Base-by-base conservation (phyloP, 2,113 vertebrate species). In the Chloropsis cyanopogon region DNA sequence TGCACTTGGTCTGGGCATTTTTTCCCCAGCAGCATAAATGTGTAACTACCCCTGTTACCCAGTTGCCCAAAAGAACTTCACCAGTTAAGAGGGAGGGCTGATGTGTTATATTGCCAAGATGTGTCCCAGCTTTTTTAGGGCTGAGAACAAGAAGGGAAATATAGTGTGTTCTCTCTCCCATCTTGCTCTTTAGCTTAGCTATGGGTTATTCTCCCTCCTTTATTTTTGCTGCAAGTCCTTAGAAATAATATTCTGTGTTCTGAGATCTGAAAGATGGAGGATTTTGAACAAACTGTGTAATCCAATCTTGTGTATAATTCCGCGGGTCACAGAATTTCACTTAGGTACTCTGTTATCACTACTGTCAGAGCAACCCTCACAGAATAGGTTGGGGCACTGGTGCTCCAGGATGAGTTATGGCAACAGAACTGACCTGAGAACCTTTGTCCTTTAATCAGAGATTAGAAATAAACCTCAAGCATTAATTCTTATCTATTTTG, bases 41-140 rank as follows among this genome's bases (percentile, higher is more conserved):
- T 23, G 39, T 9, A 59, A 26, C 23, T 57, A 41, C 5, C 3
- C 17, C 21, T 31, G 16, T 29, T 63, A 29, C 11, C 18, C 28
- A 72, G 20, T 6, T 72, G 22, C 46, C 22, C 35, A 47, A 82
- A 83, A 66, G 5, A 14, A 46, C 26, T 69, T 77, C 16, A 69
- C 7, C 11, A 69, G 24, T 64, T 47, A 75, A 71, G 24, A 49
- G 28, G 47, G 7, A 42, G 41, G 44, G 54, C 28, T 24, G 18
- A 12, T 0, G 1, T 25, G 7, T 37, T 46, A 39, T 0, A 1
- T 7, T 33, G 42, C 11, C 12, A 49, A 50, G 25, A 13, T 63
- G 22, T 33, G 3, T 37, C 33, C 26, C n/a, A 66, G 26, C 11
- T 71, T 78, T 31, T 21, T 16, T 16, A 78, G 18, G 17, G 6